phyloP scores from a whole-genome alignment of 2,888 invertebrate genomes.

The Dynastes grantii region DNA sequence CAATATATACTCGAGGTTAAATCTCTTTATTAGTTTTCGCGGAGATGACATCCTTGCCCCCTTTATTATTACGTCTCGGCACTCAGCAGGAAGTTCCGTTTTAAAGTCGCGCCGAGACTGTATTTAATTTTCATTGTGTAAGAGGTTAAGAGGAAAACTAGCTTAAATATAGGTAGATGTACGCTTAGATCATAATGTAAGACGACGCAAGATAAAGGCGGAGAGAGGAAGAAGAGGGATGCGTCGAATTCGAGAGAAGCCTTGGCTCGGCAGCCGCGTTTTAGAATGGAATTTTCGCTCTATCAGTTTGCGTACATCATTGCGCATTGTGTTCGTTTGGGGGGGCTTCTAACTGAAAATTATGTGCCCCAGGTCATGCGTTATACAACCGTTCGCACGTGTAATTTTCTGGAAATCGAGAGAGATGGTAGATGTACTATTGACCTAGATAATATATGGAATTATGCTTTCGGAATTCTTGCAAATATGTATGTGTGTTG shows the following conservation, averaged over 20 bases:
- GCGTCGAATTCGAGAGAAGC: not conserved
- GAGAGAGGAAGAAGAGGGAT: not conserved
- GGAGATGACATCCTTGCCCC: conserved; percentile 42
- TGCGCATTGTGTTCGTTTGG: not conserved
- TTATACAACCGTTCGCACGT: not conserved
- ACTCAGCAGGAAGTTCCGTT: conserved; percentile 30
- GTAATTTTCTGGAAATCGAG: not conserved
- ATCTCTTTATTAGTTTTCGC: conserved; percentile 45
- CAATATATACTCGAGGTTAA: conserved; percentile 42
- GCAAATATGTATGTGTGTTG: too few species aligned
- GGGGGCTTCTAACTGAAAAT: not conserved
- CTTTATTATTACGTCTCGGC: conserved; percentile 35
- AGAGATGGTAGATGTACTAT: too few species aligned
- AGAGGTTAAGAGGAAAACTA: conserved; percentile 22
- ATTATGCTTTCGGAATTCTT: too few species aligned
- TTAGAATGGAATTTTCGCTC: not conserved
- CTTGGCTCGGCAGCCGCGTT: too few species aligned
- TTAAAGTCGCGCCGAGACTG: conserved; percentile 26
- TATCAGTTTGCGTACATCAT: not conserved
- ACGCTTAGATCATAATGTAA: conserved; percentile 16
- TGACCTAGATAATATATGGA: too few species aligned
- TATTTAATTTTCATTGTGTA: conserved; percentile 42
- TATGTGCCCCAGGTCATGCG: conserved; percentile 16
- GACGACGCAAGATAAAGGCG: too few species aligned
- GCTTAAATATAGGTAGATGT: not conserved